Evolutionary conservation across 2,113 vertebrate genomes (phyloP).

Genomic region (Colaptes auratus): DNA sequence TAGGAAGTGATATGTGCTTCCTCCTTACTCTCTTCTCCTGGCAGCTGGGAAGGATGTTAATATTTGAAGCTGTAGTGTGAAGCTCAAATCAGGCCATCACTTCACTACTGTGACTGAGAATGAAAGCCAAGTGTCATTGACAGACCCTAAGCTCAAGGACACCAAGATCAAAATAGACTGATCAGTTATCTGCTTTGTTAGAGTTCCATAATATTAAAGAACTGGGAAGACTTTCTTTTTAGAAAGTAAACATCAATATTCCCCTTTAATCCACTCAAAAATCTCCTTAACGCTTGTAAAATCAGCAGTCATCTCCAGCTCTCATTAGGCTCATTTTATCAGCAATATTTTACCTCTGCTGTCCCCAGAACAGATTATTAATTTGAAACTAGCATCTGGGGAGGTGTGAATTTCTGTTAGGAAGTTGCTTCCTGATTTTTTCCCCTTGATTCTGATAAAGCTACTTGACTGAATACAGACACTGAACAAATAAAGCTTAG

Average conservation of each 20-base stretch:
- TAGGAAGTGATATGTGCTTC: not conserved
- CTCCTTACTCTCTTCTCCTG: not conserved
- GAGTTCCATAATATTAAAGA: not conserved
- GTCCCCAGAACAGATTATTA: conserved; percentile 29
- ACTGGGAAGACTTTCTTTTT: not conserved
- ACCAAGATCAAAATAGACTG: not conserved
- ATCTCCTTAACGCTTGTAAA: not conserved
- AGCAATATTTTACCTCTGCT: conserved; percentile 36
- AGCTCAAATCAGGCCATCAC: not conserved
- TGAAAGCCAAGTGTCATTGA: not conserved
- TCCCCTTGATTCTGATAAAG: conserved; percentile 3
- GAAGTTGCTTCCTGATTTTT: not conserved
- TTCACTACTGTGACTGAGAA: not conserved
- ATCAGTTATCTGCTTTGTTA: not conserved
- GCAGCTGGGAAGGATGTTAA: not conserved
- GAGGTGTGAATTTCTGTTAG: conserved; percentile 12
- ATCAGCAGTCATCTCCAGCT: conserved; percentile 19
- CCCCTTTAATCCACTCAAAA: not conserved
- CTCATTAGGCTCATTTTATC: conserved; percentile 18
- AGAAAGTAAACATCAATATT: not conserved
- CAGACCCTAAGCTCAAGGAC: not conserved
- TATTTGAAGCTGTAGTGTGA: not conserved
- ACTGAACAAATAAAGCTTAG: not conserved
- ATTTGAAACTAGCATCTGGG: conserved; percentile 22
- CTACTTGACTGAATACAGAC: not conserved